A percentile compares a stretch with the other conserved stretches of the same genome.
These are phyloP conservation scores for Dendrolimus kikuchii DNA, from an alignment of 1,140 invertebrate species.

Conservation along the genomic window DNA sequence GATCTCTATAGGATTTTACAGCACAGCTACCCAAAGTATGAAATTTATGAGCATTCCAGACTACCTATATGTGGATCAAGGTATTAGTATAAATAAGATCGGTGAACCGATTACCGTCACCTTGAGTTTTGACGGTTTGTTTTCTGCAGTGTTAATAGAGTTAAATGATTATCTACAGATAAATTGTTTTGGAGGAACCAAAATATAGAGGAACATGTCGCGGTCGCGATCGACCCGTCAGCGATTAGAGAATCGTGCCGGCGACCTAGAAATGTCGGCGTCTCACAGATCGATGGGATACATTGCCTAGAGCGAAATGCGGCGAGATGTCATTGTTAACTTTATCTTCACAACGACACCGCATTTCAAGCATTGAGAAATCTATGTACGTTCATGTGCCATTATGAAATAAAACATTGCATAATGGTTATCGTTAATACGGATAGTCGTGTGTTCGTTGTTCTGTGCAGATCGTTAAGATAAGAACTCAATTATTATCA, in stretches of 20 bases:
- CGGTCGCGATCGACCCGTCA: constrained; percentile 5
- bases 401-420: too few species aligned
- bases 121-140: constrained; percentile 17
- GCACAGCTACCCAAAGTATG: too few species aligned
- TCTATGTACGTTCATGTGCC: too few species aligned
- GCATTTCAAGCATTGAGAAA: too few species aligned
- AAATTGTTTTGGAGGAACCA: constrained; percentile 1
- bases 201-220: constrained; percentile 3
- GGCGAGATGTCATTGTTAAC: constrained; percentile 17
- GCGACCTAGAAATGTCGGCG: constrained; percentile 29
- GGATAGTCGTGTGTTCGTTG: too few species aligned
- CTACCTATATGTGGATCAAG: constrained; percentile 18
- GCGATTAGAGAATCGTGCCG: constrained; percentile 18
- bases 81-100: constrained; percentile 12
- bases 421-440: too few species aligned
- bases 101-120: constrained; percentile 16
- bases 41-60: too few species aligned
- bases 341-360: constrained; percentile 5
- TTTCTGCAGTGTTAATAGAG: constrained; percentile 13
- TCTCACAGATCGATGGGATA: constrained; percentile 24
- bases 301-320: constrained; percentile 13
- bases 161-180: constrained; percentile 11
- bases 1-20: too few species aligned
- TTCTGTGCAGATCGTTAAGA: too few species aligned
- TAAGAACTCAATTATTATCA: too few species aligned